Base-by-base conservation (phyloP, 2,113 vertebrate species). In the Hyperoodon ampullatus region DNA sequence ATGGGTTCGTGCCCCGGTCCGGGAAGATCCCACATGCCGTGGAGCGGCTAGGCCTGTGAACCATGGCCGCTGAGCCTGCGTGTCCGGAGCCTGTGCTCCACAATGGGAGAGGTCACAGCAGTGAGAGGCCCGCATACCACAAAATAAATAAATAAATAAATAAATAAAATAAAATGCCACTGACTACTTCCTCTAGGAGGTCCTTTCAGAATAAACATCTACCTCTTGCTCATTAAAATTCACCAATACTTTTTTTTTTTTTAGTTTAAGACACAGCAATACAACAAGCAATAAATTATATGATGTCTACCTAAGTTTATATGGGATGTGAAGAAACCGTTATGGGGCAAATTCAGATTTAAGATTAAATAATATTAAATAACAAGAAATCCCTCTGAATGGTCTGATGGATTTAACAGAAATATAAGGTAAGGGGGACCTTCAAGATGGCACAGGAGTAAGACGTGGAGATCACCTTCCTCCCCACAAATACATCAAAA, bases 331-430 rank as follows among this genome's bases (percentile, higher is more conserved):
- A 47, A 94, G 24, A 96, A 94, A 89, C 10, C 6, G 9, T 28
- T 88, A 68, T 13, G 50, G 71, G 8, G 28, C 26, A 87, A 92
- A 82, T 86, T 86, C 85, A 71, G 28, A 87, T 35, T 82, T 83
- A 90, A 87, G 33, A 77, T 71, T 35, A 95, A 89, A 85, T 61
- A 88, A 53, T 21, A 94, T 78, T 89, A 85, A 78, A 55, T 47
- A 92, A 68, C 18, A 87, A 47, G 19, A 78, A 81, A 61, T 70
- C 4, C 33, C 23, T 89, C 50, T 84, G 33, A 58, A n/a, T 74
- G 47, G 30, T 70, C n/a, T 72, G 53, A 87, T 50, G 53, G 90
- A 83, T 39, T 89, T 23, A 91, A 53, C 26, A 86, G 24, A 86
- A 91, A 88, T 71, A n/a, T 65, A 87, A 86, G 19, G 33, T 28